phyloP scores from a whole-genome alignment of 2,888 invertebrate genomes.

The Amphimallon solstitiale region DNA sequence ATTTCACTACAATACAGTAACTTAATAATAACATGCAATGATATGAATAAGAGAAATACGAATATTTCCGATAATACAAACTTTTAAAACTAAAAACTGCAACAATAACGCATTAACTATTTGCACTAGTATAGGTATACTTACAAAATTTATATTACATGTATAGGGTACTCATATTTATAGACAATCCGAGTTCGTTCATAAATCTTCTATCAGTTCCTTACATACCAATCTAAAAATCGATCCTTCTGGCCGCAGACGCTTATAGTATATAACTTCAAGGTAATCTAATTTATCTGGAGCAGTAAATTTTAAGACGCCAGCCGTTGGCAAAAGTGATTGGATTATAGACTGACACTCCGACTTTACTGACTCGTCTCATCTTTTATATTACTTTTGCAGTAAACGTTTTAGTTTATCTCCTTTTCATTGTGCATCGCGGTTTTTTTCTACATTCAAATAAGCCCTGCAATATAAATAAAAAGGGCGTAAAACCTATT shows the following conservation, averaged over 20 bases:
- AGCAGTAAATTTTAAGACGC: conserved; percentile 31
- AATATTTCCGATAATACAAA: too few relatives aligned
- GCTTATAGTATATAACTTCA: conserved; percentile 6
- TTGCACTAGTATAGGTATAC: too few relatives aligned
- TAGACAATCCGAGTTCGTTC: neutral
- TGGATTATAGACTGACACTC: conserved; percentile 25
- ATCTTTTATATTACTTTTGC: conserved; percentile 21
- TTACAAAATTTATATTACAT: too few relatives aligned
- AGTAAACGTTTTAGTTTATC: conserved; percentile 3
- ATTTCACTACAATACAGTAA: too few relatives aligned
- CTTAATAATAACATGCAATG: too few relatives aligned
- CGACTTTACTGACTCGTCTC: conserved; percentile 9
- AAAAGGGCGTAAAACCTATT: too few relatives aligned
- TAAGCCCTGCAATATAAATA: too few relatives aligned
- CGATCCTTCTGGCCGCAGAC: neutral
- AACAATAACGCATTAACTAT: too few relatives aligned
- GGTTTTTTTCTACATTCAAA: conserved; percentile 1
- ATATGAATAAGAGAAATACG: too few relatives aligned
- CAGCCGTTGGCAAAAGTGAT: conserved; percentile 22
- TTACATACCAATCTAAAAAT: conserved; percentile 1
- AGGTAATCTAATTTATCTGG: conserved; percentile 17
- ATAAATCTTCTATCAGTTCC: neutral
- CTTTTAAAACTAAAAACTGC: too few relatives aligned
- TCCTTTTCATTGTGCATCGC: conserved; percentile 9
- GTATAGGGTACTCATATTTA: neutral